phyloP scores from a whole-genome alignment of 2,888 invertebrate species.

The Chelonus formosanus region DNA sequence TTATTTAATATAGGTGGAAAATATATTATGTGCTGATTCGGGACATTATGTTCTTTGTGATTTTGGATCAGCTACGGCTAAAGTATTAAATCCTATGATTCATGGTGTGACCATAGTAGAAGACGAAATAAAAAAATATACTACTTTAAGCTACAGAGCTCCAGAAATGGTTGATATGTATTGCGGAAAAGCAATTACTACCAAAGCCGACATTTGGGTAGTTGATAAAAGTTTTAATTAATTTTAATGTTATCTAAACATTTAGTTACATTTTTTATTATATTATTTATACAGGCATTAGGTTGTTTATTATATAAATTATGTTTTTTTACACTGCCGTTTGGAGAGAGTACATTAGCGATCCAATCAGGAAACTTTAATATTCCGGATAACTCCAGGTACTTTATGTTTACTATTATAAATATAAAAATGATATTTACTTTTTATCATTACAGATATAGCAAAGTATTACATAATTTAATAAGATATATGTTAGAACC shows the following conservation, averaged over 20 bases:
- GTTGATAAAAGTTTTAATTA: not conserved
- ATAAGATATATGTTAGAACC: slow-evolving; percentile 82
- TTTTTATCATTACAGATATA: slow-evolving; percentile 51
- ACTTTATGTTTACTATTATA: slow-evolving; percentile 46
- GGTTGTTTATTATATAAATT: slow-evolving; percentile 89
- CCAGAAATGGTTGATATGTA: slow-evolving; percentile 96
- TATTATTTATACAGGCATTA: slow-evolving; percentile 72
- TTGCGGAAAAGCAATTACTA: slow-evolving; percentile 81
- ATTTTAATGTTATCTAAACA: not conserved
- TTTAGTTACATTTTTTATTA: slow-evolving; percentile 28
- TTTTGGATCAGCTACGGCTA: slow-evolving; percentile 93
- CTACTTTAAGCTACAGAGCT: slow-evolving; percentile 87
- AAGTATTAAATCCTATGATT: slow-evolving; percentile 74
- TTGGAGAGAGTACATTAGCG: slow-evolving; percentile 91
- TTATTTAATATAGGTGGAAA: slow-evolving; percentile 74
- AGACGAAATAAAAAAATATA: slow-evolving; percentile 87
- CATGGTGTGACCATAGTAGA: slow-evolving; percentile 78
- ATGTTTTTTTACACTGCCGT: slow-evolving; percentile 88
- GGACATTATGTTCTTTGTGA: slow-evolving; percentile 90
- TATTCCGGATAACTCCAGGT: slow-evolving; percentile 83
- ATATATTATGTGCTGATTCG: slow-evolving; percentile 81
- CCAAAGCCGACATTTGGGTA: slow-evolving; percentile 90
- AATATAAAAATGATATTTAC: slow-evolving; percentile 13
- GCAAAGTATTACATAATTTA: slow-evolving; percentile 58
- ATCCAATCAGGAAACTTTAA: slow-evolving; percentile 89